These are phyloP conservation scores for Ahaetulla prasina DNA, from an alignment of 2,113 vertebrate genomes.

Conservation along the genomic window DNA sequence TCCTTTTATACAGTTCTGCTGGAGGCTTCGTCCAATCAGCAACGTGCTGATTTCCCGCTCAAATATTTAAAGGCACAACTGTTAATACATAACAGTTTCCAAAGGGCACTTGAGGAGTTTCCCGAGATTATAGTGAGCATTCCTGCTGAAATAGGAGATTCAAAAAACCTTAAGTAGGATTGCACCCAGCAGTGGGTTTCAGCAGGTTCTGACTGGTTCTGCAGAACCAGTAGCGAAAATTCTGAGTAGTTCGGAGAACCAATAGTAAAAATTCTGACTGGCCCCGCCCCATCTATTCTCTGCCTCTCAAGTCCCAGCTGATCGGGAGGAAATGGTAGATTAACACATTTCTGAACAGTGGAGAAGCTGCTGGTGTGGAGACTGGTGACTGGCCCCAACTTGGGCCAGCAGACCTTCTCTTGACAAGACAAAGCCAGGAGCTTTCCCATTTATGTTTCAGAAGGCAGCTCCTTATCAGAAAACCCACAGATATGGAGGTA, in stretches of 20 bases:
- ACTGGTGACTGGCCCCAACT: neutral
- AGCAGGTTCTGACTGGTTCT: too few relatives aligned
- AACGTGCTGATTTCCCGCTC: too few relatives aligned
- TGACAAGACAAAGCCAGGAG: neutral
- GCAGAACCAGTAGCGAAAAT: too few relatives aligned
- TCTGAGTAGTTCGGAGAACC: too few relatives aligned
- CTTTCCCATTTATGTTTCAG: neutral
- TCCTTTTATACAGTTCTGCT: too few relatives aligned
- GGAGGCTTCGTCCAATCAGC: too few relatives aligned
- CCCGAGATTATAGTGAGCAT: neutral
- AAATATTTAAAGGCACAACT: too few relatives aligned
- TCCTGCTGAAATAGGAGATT: neutral
- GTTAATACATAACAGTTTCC: too few relatives aligned
- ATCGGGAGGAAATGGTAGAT: neutral
- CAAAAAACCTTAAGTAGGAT: neutral
- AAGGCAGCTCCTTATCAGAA: neutral
- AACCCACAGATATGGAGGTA: neutral
- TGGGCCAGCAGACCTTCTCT: neutral
- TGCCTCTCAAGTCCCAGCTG: too few relatives aligned
- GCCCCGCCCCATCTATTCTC: too few relatives aligned
- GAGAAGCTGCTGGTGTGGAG: neutral
- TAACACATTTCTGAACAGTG: neutral
- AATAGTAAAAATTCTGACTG: too few relatives aligned
- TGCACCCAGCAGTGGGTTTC: too few relatives aligned
- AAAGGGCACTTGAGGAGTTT: neutral